These are phyloP conservation scores for Pediacus dermestoides DNA, from an alignment of 2,888 invertebrate species.

Conservation along the genomic window DNA sequence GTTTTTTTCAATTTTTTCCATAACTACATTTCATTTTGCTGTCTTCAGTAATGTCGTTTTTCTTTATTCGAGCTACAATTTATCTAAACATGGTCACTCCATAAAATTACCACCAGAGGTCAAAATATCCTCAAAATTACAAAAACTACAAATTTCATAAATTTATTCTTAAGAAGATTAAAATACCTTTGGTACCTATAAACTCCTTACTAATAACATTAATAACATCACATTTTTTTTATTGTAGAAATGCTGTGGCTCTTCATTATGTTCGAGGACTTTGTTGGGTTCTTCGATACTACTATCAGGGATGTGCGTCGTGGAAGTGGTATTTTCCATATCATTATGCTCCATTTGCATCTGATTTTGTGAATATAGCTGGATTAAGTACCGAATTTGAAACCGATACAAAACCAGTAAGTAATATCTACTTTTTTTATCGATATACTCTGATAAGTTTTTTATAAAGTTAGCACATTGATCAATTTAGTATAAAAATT, in stretches of 20 bases:
- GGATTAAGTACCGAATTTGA: slow-evolving; percentile 86
- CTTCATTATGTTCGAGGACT: slow-evolving; percentile 93
- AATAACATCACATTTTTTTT: too few species aligned
- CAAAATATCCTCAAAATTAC: too few species aligned
- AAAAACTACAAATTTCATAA: too few species aligned
- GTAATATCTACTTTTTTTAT: slow-evolving; percentile 12
- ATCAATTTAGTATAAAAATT: slow-evolving; percentile 7
- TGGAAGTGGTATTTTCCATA: slow-evolving; percentile 99
- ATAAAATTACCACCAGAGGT: too few species aligned
- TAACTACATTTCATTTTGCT: too few species aligned
- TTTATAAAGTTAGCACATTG: slow-evolving; percentile 5
- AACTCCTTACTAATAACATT: too few species aligned
- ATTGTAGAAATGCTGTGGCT: slow-evolving; percentile 74
- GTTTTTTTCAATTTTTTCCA: too few species aligned
- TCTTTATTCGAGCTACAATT: too few species aligned
- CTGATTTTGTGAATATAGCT: slow-evolving; percentile 91
- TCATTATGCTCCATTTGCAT: slow-evolving; percentile 99
- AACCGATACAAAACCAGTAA: slow-evolving; percentile 81
- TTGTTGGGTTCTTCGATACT: slow-evolving; percentile 97
- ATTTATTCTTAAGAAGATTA: too few species aligned
- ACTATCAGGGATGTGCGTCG: slow-evolving; percentile 98
- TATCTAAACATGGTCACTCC: too few species aligned
- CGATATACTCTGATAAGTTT: slow-evolving; percentile 4
- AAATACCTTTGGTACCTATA: too few species aligned
- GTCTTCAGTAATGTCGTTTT: too few species aligned